Evolutionary conservation across 2,888 invertebrate genomes (phyloP), one percentile per base, ranked within the genome.

Genomic region (Coelinius sp.): DNA sequence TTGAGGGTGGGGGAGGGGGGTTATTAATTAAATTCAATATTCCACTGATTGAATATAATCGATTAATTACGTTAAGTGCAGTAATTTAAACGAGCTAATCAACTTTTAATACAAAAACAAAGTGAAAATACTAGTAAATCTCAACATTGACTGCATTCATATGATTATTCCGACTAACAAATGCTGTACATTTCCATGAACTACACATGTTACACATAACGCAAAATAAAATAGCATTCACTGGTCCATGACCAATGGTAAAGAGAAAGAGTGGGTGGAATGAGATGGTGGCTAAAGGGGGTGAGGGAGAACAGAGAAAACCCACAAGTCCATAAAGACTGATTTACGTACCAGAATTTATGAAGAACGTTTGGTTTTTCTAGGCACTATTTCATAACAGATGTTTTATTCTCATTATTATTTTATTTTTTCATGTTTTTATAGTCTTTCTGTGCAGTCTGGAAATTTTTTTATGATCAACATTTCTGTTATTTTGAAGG

Each of bases 281-380:
- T 49, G 70, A 44, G 63, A 35, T 25, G 35, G n/a, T n/a, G n/a
- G n/a, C n/a, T n/a, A n/a, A n/a, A n/a, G n/a, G n/a, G n/a, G n/a
- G n/a, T n/a, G n/a, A n/a, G n/a, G n/a, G 56, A 56, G 59, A 31
- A 63, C 25, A 14, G 7, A 41, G 76, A 78, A 78, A 76, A 59
- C 14, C 59, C 59, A 35, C 75, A 78, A 82, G 81, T 83, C 85
- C 80, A 85, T 84, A 84, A 85, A 84, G 83, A 81, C 83, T 85
- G 85, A 85, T 85, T 85, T 85, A 85, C 84, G 84, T 79, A 79
- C 79, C 77, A 82, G 83, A 35, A 85, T 85, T 85, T 85, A 85
- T 84, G 85, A 84, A 84, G 84, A 84, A 81, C 79, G 83, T 84
- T 85, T 80, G 84, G 82, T 84, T 85, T n/a, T 83, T 84, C 82